Base-by-base conservation (phyloP, 2,888 invertebrate species). In the Papilio protenor region DNA sequence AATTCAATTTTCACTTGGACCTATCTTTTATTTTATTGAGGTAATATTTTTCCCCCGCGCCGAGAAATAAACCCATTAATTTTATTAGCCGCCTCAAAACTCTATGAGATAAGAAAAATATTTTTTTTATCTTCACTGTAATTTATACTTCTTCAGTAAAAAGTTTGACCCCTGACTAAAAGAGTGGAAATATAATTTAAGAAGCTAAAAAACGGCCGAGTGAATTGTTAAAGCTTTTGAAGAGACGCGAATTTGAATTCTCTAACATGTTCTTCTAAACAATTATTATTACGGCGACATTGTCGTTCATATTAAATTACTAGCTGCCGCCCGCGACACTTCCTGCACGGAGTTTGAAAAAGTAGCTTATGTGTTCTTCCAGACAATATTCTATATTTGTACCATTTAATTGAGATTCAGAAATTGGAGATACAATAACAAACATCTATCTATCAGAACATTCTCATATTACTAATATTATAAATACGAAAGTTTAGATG, bases 41-140 rank as follows among this genome's bases (percentile, higher is more conserved):
- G 73, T 61, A 73, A 73, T 73, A 45, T 73, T 59, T 73, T 61
- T 59, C 59, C 59, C 47, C 59, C 16, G 21, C 4, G 18, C 21
- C 21, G 57, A 57, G 73, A 73, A 73, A 73, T 73, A 57, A 33
- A 73, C 33, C 57, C 73, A 73, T 73, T 73, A 73, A 73, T 73
- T 57, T 73, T 57, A 73, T 57, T 73, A 73, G n/a, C 16, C 70
- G 70, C 70, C 52, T 1, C 21, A 52, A 71, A 71, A 47, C 64
- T 64, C 64, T 18, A 33, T 64, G 40, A 64, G 40, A 64, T 64
- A 64, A 64, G 64, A 64, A 18, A 64, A 61, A 61, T 21, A 23
- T 40, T 40, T n/a, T 64, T 64, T 64, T 64, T 64, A 64, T 64
- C 64, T 40, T 18, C 18, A 64, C 18, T 12, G 64, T 61, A 61